These are phyloP conservation scores for Lasioglossum vierecki DNA, from an alignment of 2,888 invertebrate species.

Conservation along the genomic window DNA sequence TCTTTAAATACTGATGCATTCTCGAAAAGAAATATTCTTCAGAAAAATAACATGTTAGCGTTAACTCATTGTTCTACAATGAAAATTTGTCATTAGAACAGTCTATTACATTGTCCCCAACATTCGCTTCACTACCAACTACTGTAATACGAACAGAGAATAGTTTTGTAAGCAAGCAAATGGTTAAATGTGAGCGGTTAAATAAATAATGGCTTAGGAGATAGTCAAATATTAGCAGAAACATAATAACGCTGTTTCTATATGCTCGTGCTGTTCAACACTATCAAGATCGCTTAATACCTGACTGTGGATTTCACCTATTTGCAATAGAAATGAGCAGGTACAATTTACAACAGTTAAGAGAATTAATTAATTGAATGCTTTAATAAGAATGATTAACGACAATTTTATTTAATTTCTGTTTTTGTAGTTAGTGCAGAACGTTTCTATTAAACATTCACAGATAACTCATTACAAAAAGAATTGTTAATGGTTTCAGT, in stretches of 20 bases:
- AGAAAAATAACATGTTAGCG: neutral
- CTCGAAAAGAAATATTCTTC: neutral
- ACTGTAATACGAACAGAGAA: neutral
- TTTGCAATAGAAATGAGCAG: neutral
- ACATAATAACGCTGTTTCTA: neutral
- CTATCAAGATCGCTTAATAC: neutral
- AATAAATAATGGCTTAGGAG: neutral
- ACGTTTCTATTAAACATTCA: too few relatives aligned
- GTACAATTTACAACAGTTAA: neutral
- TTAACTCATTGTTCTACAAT: neutral
- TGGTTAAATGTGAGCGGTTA: constrained; percentile 1
- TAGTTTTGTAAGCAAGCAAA: neutral
- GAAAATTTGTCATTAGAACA: neutral
- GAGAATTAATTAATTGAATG: neutral
- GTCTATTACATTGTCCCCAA: neutral
- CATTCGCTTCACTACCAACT: neutral
- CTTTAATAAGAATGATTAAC: neutral
- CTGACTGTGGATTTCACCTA: neutral
- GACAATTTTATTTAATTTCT: neutral
- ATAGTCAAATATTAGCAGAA: neutral
- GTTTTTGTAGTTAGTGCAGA: neutral
- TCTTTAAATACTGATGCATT: neutral
- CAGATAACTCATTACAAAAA: too few relatives aligned
- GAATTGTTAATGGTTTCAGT: neutral
- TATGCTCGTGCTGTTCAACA: neutral